Percentiles rank a stretch among this genome's conserved stretches.
phyloP scores from a whole-genome alignment of 2,113 vertebrate genomes.

The Odobenus rosmarus region DNA sequence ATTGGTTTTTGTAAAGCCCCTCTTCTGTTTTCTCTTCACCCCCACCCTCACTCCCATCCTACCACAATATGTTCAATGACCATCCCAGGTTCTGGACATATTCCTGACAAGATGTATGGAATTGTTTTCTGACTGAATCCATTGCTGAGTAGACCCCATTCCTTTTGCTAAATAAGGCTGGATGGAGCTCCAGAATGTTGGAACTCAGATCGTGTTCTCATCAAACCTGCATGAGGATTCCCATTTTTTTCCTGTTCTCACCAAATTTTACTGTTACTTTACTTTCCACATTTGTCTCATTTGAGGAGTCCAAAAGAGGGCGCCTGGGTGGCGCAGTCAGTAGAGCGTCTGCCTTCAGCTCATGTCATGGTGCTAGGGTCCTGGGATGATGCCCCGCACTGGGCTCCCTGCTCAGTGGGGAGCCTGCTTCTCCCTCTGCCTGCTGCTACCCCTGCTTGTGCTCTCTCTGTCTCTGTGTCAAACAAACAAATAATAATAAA shows the following conservation, averaged over 20 bases:
- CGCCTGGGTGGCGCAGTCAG: background rate
- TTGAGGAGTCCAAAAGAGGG: background rate
- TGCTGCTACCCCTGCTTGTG: too few species aligned
- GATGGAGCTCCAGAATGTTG: background rate
- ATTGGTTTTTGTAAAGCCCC: background rate
- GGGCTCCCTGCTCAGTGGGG: too few species aligned
- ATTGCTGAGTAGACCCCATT: background rate
- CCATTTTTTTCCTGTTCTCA: background rate
- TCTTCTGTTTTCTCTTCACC: background rate
- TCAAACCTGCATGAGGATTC: background rate
- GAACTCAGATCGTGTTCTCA: background rate
- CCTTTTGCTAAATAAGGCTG: background rate
- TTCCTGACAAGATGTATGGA: background rate
- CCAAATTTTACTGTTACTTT: background rate
- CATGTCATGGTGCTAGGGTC: too few species aligned
- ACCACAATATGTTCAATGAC: background rate
- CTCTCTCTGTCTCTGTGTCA: too few species aligned
- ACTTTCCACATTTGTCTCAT: background rate
- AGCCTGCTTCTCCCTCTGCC: too few species aligned
- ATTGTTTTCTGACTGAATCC: background rate
- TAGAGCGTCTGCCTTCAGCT: background rate
- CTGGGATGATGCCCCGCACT: accelerated
- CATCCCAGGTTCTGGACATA: background rate
- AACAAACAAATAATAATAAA: too few species aligned
- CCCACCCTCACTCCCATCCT: background rate